phyloP scores from a whole-genome alignment of 2,888 invertebrate species.

The Sminthurinus aureus region DNA sequence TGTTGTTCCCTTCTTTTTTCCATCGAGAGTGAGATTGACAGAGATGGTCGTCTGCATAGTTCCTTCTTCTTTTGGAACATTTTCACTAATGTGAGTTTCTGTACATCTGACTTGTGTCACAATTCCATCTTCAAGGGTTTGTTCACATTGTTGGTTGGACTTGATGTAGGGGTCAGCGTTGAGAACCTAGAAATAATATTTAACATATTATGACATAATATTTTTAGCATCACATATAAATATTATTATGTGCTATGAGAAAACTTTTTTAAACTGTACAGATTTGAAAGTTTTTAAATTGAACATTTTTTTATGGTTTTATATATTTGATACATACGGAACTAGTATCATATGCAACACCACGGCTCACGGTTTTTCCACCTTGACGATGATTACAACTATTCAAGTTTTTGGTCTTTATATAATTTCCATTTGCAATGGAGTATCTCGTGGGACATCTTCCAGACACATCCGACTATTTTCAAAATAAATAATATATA shows the following conservation, averaged over 20 bases:
- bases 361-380: conserved; percentile 20
- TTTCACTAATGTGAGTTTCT: conserved; percentile 3
- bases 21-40: neutral
- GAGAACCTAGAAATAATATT: neutral
- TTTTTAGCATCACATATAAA: neutral
- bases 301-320: no score
- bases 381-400: conserved; percentile 31
- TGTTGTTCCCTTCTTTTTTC: neutral
- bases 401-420: conserved; percentile 32
- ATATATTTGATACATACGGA: conserved; percentile 30
- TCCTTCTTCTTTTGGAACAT: neutral
- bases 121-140: conserved; percentile 30
- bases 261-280: no score
- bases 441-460: conserved; percentile 36
- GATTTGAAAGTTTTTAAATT: no score
- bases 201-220: neutral
- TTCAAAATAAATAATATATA: neutral
- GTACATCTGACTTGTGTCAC: conserved; percentile 26
- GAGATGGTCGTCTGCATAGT: conserved; percentile 2
- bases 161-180: conserved; percentile 22
- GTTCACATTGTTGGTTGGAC: conserved; percentile 26
- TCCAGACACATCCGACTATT: conserved; percentile 37
- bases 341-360: conserved; percentile 29
- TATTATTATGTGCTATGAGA: neutral
- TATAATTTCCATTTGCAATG: conserved; percentile 8